These are phyloP conservation scores for Odontomyia ornata DNA, from an alignment of 2,888 invertebrate species.

Conservation along the genomic window DNA sequence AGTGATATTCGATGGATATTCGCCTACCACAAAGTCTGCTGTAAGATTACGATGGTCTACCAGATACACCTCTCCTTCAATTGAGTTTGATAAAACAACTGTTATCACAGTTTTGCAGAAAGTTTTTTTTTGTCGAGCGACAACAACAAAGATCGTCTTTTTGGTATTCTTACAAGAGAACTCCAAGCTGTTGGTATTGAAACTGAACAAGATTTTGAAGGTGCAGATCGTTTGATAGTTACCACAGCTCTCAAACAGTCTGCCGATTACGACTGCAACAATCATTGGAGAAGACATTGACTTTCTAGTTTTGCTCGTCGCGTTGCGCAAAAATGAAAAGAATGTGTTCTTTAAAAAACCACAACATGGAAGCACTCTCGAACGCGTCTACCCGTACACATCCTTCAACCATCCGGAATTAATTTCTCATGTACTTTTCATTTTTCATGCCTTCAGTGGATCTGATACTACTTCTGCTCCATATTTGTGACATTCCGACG, in stretches of 20 bases:
- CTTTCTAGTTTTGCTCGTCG: conserved; percentile 39
- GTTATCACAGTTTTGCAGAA: conserved; percentile 9
- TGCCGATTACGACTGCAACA: not conserved
- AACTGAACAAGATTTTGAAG: conserved; percentile 37
- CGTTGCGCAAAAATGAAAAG: conserved; percentile 3
- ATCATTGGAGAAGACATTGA: conserved; percentile 41
- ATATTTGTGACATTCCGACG: too few species aligned
- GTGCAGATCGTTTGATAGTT: conserved; percentile 37
- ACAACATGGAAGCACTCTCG: not conserved
- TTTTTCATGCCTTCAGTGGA: conserved; percentile 14
- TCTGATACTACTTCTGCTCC: conserved; percentile 33
- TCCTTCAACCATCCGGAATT: not conserved
- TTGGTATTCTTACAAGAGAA: not conserved
- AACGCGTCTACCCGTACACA: not conserved
- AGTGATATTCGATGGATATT: conserved; percentile 37
- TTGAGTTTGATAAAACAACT: conserved; percentile 29
- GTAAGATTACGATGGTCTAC: conserved; percentile 30
- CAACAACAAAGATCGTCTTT: conserved; percentile 36
- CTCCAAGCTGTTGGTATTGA: conserved; percentile 20
- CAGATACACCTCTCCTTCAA: conserved; percentile 9
- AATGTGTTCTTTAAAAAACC: conserved; percentile 38
- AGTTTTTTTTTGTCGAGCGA: conserved; percentile 23
- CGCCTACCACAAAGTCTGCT: not conserved
- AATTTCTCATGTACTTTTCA: not conserved
- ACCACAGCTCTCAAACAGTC: conserved; percentile 28